phyloP scores from a whole-genome alignment of 2,888 invertebrate species.

The Neuroscelio doddi region DNA sequence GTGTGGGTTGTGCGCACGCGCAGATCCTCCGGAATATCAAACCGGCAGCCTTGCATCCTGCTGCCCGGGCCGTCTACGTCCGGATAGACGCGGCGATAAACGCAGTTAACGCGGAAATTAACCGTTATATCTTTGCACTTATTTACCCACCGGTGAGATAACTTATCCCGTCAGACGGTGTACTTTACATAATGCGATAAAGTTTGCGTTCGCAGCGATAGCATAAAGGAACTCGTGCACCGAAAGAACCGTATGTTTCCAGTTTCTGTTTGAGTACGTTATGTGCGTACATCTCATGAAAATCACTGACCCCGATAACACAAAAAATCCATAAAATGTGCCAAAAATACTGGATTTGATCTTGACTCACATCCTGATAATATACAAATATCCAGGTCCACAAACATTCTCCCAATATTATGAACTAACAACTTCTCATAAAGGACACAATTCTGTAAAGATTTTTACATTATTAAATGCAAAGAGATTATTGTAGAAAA shows the following conservation, averaged over 20 bases:
- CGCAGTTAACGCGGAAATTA: conserved; percentile 69
- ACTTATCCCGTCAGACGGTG: conserved; percentile 50
- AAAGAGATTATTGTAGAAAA: too few species aligned
- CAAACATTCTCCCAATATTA: too few species aligned
- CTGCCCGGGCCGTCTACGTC: conserved; percentile 60
- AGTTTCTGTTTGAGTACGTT: conserved; percentile 39
- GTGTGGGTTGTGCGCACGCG: conserved; percentile 20
- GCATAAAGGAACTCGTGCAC: conserved; percentile 45
- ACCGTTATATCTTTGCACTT: conserved; percentile 71
- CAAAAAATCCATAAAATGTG: too few species aligned
- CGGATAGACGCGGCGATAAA: conserved; percentile 68
- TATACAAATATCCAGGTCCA: too few species aligned
- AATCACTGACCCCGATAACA: too few species aligned
- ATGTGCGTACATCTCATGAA: conserved; percentile 38
- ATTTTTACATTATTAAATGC: too few species aligned
- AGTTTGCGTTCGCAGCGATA: conserved; percentile 49
- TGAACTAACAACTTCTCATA: too few species aligned
- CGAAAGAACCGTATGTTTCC: conserved; percentile 49
- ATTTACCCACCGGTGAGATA: conserved; percentile 61
- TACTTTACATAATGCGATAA: conserved; percentile 62
- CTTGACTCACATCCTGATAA: too few species aligned
- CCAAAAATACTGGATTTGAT: too few species aligned
- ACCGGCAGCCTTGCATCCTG: conserved; percentile 57
- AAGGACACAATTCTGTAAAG: too few species aligned
- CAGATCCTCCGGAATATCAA: conserved; percentile 32